Evolutionary conservation across 2,888 invertebrate genomes (phyloP), one percentile per base, ranked within the genome.

Genomic region (Odontocerum albicorne): DNA sequence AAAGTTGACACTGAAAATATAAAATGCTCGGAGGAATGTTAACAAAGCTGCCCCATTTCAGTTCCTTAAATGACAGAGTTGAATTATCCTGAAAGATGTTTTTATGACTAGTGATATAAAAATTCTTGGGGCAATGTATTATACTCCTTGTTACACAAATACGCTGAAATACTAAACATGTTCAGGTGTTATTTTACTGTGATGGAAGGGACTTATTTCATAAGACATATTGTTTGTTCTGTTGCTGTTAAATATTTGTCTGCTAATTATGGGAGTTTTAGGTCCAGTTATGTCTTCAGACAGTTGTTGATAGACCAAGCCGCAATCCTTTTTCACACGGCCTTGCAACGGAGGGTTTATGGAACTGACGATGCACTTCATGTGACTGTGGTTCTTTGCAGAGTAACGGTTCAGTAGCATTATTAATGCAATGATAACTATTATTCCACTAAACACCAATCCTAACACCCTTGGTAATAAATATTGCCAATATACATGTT

Each of bases 241-340:
- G 58, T 74, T 73, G 13, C 43, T 39, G 57, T 79, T 80, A 58
- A 83, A 82, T 64, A 78, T 72, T 70, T 83, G 85, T 69, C 84
- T 83, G 72, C 78, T 84, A 58, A 84, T 74, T 68, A 84, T 88
- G 43, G 88, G 87, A 65, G 86, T 83, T 66, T 82, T 75, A 3
- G 85, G 83, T 42, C 85, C 84, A 8, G 81, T 79, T 62, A 88
- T 81, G 63, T 90, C 90, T 69, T 90, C 90, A 8, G 88, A 87
- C 49, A 90, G 73, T 62, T 88, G 88, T 66, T 87, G 87, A 72
- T 90, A 90, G 15, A 90, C 87, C 56, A 89, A 79, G 2, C 86
- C 86, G 64, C 86, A 86, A 68, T 87, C 86, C 66, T 85, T 86
- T 75, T 85, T 86, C 35, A 80, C 75, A 58, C 77, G 76, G 13